Evolutionary conservation across 2,113 vertebrate genomes (phyloP), one percentile per base, ranked within the genome.

Genomic region (Gadus macrocephalus): DNA sequence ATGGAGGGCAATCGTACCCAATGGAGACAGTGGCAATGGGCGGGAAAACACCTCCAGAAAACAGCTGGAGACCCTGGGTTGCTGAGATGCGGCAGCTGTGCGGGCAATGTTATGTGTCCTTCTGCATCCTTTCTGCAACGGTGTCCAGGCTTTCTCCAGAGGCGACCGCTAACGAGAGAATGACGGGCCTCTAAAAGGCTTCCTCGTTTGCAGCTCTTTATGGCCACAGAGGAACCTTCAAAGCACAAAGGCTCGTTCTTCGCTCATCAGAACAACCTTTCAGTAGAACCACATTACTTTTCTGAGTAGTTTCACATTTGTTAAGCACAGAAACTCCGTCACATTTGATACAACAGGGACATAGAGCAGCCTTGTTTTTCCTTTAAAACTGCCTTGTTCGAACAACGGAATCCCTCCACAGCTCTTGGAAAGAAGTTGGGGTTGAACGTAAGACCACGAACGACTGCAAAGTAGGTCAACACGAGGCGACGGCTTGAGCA

Each of bases 171-270:
- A 65, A 17, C 49, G 56, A 68, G 66, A 78, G 81, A 79, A 80
- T 42, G 76, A 66, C 74, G 71, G 76, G 56, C 66, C 66, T 70
- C 25, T 17, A 70, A 64, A 73, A 56, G 61, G 53, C 2, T 72
- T 62, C 71, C 49, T 55, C 65, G 9, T 27, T 65, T 80, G 80
- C 58, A 27, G 58, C 64, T 68, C 60, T 49, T 76, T 68, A 78
- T 80, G 79, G 79, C 74, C 78, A 72, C 76, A 71, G 83, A 65
- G 77, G 84, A 73, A 80, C 71, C 80, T 79, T 64, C 72, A 77
- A 88, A 88, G 79, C 83, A 83, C 76, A 83, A 66, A 35, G 77
- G 68, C 64, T 71, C 81, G 77, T 79, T 78, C 74, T 78, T 49
- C 62, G 25, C 27, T 49, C 6, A 49, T 49, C 78, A 64, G 68